These are phyloP conservation scores for Leptinotarsa lineolata DNA, from an alignment of 1,140 invertebrate species.

Conservation along the genomic window DNA sequence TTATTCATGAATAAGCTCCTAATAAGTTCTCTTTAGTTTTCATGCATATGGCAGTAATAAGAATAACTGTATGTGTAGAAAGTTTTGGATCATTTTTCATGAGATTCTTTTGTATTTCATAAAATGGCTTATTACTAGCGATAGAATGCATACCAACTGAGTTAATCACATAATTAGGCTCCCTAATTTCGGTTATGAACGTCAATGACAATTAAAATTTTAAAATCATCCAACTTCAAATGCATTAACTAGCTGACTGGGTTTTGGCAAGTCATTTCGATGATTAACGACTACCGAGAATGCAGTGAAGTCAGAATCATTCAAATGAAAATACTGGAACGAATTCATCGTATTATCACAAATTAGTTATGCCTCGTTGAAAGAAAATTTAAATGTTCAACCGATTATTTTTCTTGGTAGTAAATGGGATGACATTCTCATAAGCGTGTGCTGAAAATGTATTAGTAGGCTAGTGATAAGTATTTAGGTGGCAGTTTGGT, in stretches of 20 bases:
- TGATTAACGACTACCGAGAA: background rate
- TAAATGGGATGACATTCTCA: background rate
- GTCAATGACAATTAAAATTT: background rate
- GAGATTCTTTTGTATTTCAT: no score
- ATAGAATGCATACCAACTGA: background rate
- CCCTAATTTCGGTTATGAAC: background rate
- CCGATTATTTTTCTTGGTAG: background rate
- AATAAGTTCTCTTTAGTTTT: no score
- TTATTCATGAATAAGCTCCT: no score
- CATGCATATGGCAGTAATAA: no score
- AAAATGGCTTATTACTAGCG: no score
- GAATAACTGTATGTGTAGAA: no score
- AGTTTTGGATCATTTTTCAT: no score
- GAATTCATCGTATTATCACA: background rate
- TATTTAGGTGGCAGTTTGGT: no score
- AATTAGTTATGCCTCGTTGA: background rate
- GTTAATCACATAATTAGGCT: background rate
- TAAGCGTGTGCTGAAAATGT: background rate
- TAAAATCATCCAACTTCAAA: background rate
- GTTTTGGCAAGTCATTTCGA: constrained; percentile 3
- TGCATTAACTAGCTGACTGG: background rate
- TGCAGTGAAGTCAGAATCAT: background rate
- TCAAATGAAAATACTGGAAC: background rate
- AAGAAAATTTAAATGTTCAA: background rate
- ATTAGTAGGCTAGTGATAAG: no score